Evolutionary conservation across 2,797 vertebrate species (phyloP).

Genomic region (Todus mexicanus): DNA sequence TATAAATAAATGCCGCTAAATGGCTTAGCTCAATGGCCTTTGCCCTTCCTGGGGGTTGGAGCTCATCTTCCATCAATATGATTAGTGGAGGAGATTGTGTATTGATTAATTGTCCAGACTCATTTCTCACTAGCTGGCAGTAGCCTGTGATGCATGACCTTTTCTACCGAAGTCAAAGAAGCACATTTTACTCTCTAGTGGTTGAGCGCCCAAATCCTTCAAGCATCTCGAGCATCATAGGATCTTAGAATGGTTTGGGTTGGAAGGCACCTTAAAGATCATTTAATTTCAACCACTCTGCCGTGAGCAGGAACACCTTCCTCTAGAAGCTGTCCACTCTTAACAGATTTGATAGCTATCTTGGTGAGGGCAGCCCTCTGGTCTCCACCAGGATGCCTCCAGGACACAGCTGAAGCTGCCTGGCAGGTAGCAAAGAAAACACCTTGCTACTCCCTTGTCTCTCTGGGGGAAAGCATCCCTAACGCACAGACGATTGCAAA

Average conservation of each 20-base stretch:
- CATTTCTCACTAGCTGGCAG: conserved; percentile 19
- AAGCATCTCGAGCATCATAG: neutral
- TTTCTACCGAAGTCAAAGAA: neutral
- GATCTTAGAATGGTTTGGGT: too few species aligned
- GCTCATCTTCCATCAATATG: conserved; percentile 34
- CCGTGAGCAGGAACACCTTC: neutral
- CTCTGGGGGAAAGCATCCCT: neutral
- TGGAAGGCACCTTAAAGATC: too few species aligned
- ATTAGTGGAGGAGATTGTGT: conserved; percentile 32
- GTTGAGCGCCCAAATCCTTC: neutral
- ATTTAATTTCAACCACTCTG: neutral
- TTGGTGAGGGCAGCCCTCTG: neutral
- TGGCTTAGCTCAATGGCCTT: conserved; percentile 18
- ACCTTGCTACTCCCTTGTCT: neutral
- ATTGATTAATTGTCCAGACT: conserved; percentile 48
- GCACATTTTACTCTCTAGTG: neutral
- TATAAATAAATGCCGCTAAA: conserved; percentile 50
- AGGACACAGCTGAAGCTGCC: neutral
- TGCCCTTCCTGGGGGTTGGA: conserved; percentile 26
- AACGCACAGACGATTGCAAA: fast-evolving
- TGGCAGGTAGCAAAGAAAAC: too few species aligned
- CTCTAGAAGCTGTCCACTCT: neutral
- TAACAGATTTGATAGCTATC: neutral
- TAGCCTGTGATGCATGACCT: neutral
- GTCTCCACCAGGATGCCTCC: neutral